phyloP scores from a whole-genome alignment of 2,113 vertebrate genomes.

The Tiliqua scincoides region DNA sequence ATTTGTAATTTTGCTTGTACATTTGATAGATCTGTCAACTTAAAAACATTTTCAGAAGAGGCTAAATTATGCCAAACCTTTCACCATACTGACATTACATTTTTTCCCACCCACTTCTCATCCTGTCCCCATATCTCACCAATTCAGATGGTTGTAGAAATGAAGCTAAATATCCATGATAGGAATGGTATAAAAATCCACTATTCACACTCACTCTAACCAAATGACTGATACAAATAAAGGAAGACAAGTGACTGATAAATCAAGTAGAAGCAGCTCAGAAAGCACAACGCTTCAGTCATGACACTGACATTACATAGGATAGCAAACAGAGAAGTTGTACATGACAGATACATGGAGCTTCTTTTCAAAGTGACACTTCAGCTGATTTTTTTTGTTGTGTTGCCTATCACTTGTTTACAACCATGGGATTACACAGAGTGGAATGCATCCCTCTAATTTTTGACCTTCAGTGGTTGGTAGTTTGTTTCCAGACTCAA shows the following conservation, averaged over 20 bases:
- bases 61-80: neutral
- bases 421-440: neutral
- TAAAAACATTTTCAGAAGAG: neutral
- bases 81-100: neutral
- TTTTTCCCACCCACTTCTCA: neutral
- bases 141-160: constrained; percentile 26
- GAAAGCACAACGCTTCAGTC: constrained; percentile 18
- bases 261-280: constrained; percentile 31
- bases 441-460: neutral
- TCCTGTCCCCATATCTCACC: neutral
- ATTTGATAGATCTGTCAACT: neutral
- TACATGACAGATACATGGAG: neutral
- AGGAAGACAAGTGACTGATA: constrained; percentile 21
- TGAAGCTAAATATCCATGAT: neutral
- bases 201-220: neutral
- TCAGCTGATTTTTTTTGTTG: constrained; percentile 31
- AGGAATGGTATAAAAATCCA: neutral
- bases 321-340: constrained; percentile 12
- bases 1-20: neutral
- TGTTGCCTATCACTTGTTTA: neutral
- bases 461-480: neutral
- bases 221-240: constrained; percentile 30
- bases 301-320: neutral
- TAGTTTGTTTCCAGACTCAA: neutral
- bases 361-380: neutral